Conservation (phyloP, 2,888 invertebrate genomes). For the Drosophila antonietae region DNA sequence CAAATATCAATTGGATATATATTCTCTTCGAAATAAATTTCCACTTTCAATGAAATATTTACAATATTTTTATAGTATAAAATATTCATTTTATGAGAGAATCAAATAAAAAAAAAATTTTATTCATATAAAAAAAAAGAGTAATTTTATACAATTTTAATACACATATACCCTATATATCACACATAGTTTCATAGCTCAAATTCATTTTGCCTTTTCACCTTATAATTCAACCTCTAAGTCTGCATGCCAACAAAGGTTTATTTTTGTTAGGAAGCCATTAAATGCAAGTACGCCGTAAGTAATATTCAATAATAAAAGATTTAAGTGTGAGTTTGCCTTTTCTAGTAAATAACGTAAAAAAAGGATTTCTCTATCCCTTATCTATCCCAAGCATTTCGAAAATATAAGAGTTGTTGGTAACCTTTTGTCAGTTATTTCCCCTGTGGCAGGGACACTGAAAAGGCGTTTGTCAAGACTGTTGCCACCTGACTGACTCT, state of each 20-base stretch:
- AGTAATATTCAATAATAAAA: slow-evolving; percentile 65
- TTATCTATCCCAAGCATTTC: slow-evolving; percentile 17
- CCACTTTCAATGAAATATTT: no score
- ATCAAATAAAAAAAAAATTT: no score
- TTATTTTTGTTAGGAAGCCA: slow-evolving; percentile 35
- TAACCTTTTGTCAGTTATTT: slow-evolving; percentile 32
- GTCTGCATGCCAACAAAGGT: slow-evolving; percentile 12
- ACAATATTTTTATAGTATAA: no score
- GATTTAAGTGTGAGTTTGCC: neutral
- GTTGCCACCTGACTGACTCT: slow-evolving; percentile 17
- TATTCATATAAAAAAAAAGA: no score
- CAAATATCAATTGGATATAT: no score
- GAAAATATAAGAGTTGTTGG: slow-evolving; percentile 30
- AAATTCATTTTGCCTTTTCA: neutral
- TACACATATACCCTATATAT: neutral
- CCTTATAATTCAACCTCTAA: slow-evolving; percentile 3
- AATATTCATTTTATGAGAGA: no score
- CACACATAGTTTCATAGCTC: neutral
- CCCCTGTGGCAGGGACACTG: slow-evolving; percentile 10
- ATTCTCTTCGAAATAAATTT: no score
- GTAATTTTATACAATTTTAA: no score
- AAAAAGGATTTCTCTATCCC: neutral
- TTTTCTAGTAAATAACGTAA: neutral
- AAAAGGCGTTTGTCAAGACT: slow-evolving; percentile 20
- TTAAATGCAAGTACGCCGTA: slow-evolving; percentile 52